Evolutionary conservation across 64 coral and sea anemone species (phyloP).

Genomic region (Acropora tenuis): DNA sequence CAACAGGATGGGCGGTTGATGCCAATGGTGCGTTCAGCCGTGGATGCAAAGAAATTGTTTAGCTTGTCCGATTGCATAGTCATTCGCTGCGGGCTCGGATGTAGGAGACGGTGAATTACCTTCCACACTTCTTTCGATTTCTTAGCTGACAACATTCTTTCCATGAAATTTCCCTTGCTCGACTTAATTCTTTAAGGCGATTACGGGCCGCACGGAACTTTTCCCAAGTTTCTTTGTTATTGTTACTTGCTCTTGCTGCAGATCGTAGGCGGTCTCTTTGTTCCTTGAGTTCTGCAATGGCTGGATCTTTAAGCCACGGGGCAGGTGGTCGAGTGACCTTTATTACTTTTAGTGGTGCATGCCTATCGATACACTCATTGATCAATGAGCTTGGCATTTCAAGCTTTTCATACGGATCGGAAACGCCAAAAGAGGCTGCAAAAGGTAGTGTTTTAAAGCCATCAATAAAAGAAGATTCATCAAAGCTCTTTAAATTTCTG

Average conservation of each 20-base stretch:
- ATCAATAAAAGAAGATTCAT: slow-evolving; percentile 34
- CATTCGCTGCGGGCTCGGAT: slow-evolving; percentile 44
- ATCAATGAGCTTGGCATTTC: slow-evolving; percentile 32
- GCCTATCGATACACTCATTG: slow-evolving; percentile 40
- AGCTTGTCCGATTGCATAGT: slow-evolving; percentile 38
- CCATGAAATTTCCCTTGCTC: slow-evolving; percentile 24
- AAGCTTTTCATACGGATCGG: slow-evolving; percentile 47
- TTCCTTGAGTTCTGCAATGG: slow-evolving; percentile 39
- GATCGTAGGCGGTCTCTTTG: slow-evolving; percentile 39
- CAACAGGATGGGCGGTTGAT: not conserved
- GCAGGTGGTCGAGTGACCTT: slow-evolving; percentile 55
- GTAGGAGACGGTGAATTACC: slow-evolving; percentile 35
- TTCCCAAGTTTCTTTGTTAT: slow-evolving; percentile 39
- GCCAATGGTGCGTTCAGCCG: slow-evolving; percentile 24
- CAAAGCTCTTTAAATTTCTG: slow-evolving; percentile 27
- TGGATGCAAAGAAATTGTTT: slow-evolving; percentile 39
- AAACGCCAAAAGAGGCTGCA: slow-evolving; percentile 37
- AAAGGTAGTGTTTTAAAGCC: slow-evolving; percentile 26
- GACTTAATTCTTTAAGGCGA: slow-evolving; percentile 47
- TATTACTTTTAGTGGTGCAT: slow-evolving; percentile 43
- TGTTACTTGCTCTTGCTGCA: slow-evolving; percentile 29
- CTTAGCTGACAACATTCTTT: slow-evolving; percentile 33
- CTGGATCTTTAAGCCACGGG: slow-evolving; percentile 31
- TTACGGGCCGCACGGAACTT: slow-evolving; percentile 36
- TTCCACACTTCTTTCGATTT: slow-evolving; percentile 50